These are phyloP conservation scores for Cerceris ruficornis DNA, from an alignment of 2,888 invertebrate species.

Conservation along the genomic window DNA sequence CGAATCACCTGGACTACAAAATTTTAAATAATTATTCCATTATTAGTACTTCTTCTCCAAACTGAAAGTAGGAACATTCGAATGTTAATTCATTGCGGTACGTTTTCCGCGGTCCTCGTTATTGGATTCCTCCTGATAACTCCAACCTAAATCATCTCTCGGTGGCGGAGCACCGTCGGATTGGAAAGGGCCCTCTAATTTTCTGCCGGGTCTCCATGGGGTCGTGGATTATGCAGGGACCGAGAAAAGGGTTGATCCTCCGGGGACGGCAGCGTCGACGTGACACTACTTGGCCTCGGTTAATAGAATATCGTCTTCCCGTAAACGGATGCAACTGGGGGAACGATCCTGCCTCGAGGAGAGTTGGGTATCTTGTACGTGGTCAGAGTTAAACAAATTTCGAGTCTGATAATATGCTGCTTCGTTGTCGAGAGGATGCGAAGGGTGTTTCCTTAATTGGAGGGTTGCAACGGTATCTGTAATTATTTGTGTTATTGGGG, in stretches of 20 bases:
- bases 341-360: background rate
- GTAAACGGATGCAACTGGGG: slow-evolving; percentile 50
- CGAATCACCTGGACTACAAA: too few species aligned
- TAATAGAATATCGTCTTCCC: slow-evolving; percentile 72
- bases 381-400: too few species aligned
- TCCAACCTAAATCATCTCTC: slow-evolving; percentile 78
- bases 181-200: slow-evolving; percentile 74
- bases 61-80: slow-evolving; percentile 19
- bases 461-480: too few species aligned
- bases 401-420: too few species aligned
- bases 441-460: too few species aligned
- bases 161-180: slow-evolving; percentile 13
- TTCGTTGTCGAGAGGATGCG: too few species aligned
- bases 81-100: slow-evolving; percentile 76
- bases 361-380: background rate
- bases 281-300: slow-evolving; percentile 76
- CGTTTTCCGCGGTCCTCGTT: slow-evolving; percentile 74
- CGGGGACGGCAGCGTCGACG: slow-evolving; percentile 75
- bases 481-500: too few species aligned
- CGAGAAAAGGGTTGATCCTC: slow-evolving; percentile 80
- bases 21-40: too few species aligned
- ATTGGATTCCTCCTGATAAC: slow-evolving; percentile 80
- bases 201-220: slow-evolving; percentile 75
- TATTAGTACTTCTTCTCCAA: slow-evolving; percentile 6
- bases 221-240: slow-evolving; percentile 76